Conservation (phyloP, 2,888 invertebrate species). For the Globia sparganii region DNA sequence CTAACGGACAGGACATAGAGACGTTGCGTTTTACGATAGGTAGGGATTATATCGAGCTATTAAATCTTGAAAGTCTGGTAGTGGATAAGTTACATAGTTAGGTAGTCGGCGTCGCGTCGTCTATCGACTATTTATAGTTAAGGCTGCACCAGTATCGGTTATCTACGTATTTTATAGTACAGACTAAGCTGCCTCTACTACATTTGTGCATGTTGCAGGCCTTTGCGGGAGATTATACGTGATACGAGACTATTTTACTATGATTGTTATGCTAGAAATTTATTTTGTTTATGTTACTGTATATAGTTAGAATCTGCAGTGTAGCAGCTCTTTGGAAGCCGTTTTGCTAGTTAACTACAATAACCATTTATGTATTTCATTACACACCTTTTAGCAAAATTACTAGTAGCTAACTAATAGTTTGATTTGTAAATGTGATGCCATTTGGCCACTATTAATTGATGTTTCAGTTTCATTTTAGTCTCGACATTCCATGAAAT, state of each 20-base stretch:
- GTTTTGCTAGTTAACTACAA: neutral
- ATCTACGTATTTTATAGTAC: neutral
- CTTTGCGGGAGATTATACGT: slow-evolving; percentile 3
- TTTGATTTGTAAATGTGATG: neutral
- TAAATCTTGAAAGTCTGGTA: slow-evolving; percentile 27
- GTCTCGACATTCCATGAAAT: neutral
- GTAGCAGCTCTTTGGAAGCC: neutral
- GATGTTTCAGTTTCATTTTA: neutral
- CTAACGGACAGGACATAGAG: neutral
- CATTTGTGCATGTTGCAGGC: neutral
- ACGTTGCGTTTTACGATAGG: neutral
- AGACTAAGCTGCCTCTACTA: slow-evolving; percentile 7
- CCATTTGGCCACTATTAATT: neutral
- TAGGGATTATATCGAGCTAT: slow-evolving; percentile 8
- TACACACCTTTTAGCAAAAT: neutral
- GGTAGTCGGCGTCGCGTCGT: slow-evolving; percentile 1
- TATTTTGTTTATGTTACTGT: neutral
- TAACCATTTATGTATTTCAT: neutral
- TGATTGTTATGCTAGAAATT: neutral
- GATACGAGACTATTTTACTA: slow-evolving; percentile 20
- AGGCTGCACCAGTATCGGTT: neutral
- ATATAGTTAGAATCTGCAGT: neutral
- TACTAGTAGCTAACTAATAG: neutral
- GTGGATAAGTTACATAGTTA: slow-evolving; percentile 11
- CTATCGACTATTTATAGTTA: slow-evolving; percentile 33